Evolutionary conservation across 2,797 vertebrate species (phyloP).

Genomic region (Spea hammondii): DNA sequence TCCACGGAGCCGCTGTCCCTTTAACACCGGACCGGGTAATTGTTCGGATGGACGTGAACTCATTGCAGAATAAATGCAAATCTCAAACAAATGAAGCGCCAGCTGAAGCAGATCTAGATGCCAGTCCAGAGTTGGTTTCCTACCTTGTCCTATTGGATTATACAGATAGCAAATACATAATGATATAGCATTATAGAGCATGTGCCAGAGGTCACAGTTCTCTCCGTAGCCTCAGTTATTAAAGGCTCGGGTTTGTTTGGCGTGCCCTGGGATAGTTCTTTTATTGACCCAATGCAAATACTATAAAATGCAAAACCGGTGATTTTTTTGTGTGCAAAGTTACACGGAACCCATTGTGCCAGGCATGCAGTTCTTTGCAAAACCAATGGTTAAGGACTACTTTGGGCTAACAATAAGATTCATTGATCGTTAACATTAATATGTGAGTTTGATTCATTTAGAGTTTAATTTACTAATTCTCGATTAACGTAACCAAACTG

Average conservation of each 20-base stretch:
- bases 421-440: too few species aligned
- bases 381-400: too few species aligned
- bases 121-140: neutral
- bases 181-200: conserved; percentile 11
- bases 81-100: conserved; percentile 58
- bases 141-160: neutral
- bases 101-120: conserved; percentile 42
- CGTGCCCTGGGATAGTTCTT: neutral
- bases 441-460: too few species aligned
- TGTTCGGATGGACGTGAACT: conserved; percentile 37
- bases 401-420: too few species aligned
- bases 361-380: too few species aligned
- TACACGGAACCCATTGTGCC: too few species aligned
- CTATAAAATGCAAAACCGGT: neutral
- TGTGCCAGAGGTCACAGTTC: neutral
- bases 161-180: conserved; percentile 6
- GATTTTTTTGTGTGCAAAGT: too few species aligned
- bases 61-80: conserved; percentile 61
- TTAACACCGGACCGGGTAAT: conserved; percentile 10
- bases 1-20: neutral
- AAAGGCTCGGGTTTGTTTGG: neutral
- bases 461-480: too few species aligned
- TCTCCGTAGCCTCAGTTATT: neutral
- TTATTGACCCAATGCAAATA: neutral
- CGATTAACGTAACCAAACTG: too few species aligned